phyloP scores from a whole-genome alignment of 2,797 vertebrate genomes.

The Smutsia temminckii region DNA sequence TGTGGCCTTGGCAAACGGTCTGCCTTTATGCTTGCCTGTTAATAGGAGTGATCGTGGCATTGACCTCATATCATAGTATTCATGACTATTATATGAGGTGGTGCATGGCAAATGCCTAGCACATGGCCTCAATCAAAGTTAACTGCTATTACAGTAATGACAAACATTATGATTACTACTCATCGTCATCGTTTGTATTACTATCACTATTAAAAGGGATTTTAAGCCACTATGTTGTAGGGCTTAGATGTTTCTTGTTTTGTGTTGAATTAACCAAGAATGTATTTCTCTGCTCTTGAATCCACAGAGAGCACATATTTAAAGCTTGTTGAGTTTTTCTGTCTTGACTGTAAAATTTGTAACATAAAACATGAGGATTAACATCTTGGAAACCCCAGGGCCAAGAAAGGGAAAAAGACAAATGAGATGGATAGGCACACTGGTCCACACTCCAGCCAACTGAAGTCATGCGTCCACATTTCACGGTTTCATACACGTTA shows the following conservation, averaged over 20 bases:
- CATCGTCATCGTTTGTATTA: neutral
- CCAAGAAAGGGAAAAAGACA: neutral
- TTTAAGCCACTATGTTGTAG: neutral
- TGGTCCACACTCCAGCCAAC: neutral
- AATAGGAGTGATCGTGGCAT: neutral
- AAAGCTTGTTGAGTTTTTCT: neutral
- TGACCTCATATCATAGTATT: neutral
- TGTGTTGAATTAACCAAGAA: constrained; percentile 26
- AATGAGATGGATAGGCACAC: neutral
- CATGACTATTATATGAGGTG: neutral
- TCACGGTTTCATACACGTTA: neutral
- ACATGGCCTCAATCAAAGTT: neutral
- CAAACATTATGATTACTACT: neutral
- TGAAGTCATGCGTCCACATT: neutral
- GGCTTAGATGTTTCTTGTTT: neutral
- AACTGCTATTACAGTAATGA: neutral
- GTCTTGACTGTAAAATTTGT: constrained; percentile 27
- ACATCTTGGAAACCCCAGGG: neutral
- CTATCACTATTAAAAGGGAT: neutral
- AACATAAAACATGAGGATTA: neutral
- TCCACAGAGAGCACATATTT: neutral
- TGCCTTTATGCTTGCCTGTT: neutral
- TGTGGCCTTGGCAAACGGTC: neutral
- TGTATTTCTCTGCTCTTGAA: neutral
- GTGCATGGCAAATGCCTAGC: neutral